Evolutionary conservation across 2,113 vertebrate species (phyloP).

Genomic region (Thalassarche chlororhynchos): DNA sequence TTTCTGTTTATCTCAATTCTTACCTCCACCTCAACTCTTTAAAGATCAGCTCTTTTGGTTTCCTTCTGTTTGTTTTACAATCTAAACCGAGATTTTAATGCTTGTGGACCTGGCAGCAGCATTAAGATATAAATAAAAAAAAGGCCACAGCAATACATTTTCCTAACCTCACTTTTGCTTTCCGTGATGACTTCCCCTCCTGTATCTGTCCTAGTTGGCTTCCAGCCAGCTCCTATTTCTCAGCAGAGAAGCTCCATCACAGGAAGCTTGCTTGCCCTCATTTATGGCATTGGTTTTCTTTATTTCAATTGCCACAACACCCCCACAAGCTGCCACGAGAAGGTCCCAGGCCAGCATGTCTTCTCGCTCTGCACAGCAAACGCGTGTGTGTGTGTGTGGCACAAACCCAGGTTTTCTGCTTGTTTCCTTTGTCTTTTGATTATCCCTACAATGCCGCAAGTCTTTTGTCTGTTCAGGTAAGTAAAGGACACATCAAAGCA

Average conservation of each 20-base stretch:
- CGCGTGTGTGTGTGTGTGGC: accelerated
- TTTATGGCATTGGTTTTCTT: not conserved
- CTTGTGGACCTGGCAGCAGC: not conserved
- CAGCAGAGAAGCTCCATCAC: too few species aligned
- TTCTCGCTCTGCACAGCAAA: not conserved
- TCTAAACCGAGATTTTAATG: not conserved
- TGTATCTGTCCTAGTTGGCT: not conserved
- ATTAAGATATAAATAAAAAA: not conserved
- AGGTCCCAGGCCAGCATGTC: too few species aligned
- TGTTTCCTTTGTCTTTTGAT: not conserved
- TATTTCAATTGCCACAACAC: not conserved
- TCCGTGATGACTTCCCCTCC: not conserved
- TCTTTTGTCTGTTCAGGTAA: accelerated
- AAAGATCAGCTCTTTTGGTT: not conserved
- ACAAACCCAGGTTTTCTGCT: too few species aligned
- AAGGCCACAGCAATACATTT: not conserved
- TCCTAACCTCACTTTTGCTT: not conserved
- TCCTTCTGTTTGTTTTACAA: not conserved
- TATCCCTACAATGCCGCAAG: accelerated
- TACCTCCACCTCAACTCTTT: not conserved
- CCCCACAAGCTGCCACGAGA: accelerated
- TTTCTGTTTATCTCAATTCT: not conserved
- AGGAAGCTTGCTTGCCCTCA: not conserved
- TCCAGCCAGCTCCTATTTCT: not conserved
- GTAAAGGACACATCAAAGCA: not conserved